Evolutionary conservation across 1,140 invertebrate genomes (phyloP), one percentile per base, ranked within the genome.

Genomic region (Temnothorax nylanderi): DNA sequence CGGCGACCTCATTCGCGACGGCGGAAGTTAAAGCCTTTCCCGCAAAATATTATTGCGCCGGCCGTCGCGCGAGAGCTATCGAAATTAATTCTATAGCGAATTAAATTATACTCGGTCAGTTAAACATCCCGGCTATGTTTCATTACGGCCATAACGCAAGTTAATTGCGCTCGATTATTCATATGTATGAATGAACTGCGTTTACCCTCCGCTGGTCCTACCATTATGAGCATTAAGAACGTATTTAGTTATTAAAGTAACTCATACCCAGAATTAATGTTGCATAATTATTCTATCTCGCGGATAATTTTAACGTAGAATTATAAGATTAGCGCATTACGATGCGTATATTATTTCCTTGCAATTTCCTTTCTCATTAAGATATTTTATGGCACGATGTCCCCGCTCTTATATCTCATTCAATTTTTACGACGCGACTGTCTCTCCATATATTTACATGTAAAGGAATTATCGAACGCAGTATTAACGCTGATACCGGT

Each of bases 111-210:
- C 54, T 84, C 80, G 69, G 67, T 75, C 80, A 84, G 80, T 84
- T 84, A 75, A 84, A 75, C 80, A 84, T 84, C 69, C 54, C 54
- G 41, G 69, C 56, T 74, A 72, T 74, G 54, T 75, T 84, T 75
- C 69, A 84, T 84, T 84, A 47, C 56, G 44, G 54, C 69, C 56
- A 47, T 84, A 84, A 75, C 67, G 51, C 54, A 56, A 74, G 80
- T 82, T 82, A 82, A 84, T 84, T 84, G 71, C 54, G 54, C 80
- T 84, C 80, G 69, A 84, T 84, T 84, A 84, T 84, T 84, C 69
- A 84, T 84, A 75, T 75, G 69, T 84, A 84, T 74, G 69, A 84
- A 84, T 74, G 69, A 75, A 75, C 54, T 41, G 54, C 69, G 69
- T 84, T 84, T 84, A 74, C 69, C 13, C 41, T 60, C 41, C 51